These are phyloP conservation scores for Zhuqinia jingwanae DNA, from an alignment of 2,888 invertebrate genomes.

Conservation along the genomic window DNA sequence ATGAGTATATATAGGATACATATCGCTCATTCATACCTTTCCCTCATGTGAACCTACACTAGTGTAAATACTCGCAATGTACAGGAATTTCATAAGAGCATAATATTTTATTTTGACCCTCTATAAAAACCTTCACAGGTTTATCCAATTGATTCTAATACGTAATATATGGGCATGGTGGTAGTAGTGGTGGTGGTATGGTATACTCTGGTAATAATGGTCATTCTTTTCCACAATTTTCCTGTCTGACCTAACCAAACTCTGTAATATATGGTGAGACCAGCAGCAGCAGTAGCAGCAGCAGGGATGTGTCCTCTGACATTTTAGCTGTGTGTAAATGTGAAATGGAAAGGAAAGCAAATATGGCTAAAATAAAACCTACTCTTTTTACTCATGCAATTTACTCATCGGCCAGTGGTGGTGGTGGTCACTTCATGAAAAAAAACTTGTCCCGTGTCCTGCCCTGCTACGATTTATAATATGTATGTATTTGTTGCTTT, in stretches of 20 bases:
- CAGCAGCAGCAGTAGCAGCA: too few relatives aligned
- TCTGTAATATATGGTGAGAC: conserved; percentile 23
- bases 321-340: not conserved
- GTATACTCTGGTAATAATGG: conserved; percentile 36
- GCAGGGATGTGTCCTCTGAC: too few relatives aligned
- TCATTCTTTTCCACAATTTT: conserved; percentile 55
- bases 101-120: not conserved
- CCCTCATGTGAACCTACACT: not conserved
- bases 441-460: not conserved
- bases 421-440: not conserved
- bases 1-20: not conserved
- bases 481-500: conserved; percentile 56
- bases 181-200: too few relatives aligned
- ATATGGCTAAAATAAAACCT: conserved; percentile 4
- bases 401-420: conserved; percentile 32
- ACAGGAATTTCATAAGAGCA: not conserved
- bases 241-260: conserved; percentile 56
- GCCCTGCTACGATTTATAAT: not conserved
- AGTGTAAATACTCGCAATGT: not conserved
- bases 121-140: conserved; percentile 12
- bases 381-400: conserved; percentile 61
- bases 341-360: not conserved
- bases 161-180: conserved; percentile 24
- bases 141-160: conserved; percentile 59
- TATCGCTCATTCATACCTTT: conserved; percentile 52